Evolutionary conservation across 2,797 vertebrate genomes (phyloP).

Genomic region (Botia kubotai): DNA sequence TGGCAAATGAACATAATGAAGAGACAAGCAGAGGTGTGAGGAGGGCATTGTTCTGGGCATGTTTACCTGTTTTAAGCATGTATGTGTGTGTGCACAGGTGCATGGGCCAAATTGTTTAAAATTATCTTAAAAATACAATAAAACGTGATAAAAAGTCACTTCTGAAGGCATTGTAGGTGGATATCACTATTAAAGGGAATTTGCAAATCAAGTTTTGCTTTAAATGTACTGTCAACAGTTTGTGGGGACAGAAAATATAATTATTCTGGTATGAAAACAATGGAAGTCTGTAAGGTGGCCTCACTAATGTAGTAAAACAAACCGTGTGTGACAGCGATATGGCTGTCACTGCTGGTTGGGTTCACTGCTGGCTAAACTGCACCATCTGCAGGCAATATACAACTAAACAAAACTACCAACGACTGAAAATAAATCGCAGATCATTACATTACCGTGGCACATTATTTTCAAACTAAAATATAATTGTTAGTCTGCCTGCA

Average conservation of each 20-base stretch:
- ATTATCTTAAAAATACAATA: too few species aligned
- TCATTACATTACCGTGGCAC: background rate
- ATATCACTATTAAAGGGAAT: too few species aligned
- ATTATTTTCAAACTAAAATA: background rate
- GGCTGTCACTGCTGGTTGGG: background rate
- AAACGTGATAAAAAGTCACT: too few species aligned
- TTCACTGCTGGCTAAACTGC: constrained; percentile 36
- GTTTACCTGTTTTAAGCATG: constrained; percentile 15
- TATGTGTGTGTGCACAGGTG: constrained; percentile 1
- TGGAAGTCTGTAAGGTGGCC: background rate
- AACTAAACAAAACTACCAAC: background rate
- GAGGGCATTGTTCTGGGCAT: constrained; percentile 30
- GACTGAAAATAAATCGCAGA: background rate
- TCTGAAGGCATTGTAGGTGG: too few species aligned
- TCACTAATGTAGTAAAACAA: background rate
- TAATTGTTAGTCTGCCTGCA: background rate
- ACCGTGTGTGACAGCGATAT: too few species aligned
- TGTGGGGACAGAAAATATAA: background rate
- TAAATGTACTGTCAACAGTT: background rate
- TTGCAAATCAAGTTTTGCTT: background rate
- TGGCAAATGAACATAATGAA: constrained; percentile 56
- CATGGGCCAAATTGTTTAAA: background rate
- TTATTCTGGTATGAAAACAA: background rate
- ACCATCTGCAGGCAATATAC: constrained; percentile 43
- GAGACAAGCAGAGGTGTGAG: constrained; percentile 53